Conservation (phyloP, 1,140 invertebrate species). For the Heliothis subflexa region DNA sequence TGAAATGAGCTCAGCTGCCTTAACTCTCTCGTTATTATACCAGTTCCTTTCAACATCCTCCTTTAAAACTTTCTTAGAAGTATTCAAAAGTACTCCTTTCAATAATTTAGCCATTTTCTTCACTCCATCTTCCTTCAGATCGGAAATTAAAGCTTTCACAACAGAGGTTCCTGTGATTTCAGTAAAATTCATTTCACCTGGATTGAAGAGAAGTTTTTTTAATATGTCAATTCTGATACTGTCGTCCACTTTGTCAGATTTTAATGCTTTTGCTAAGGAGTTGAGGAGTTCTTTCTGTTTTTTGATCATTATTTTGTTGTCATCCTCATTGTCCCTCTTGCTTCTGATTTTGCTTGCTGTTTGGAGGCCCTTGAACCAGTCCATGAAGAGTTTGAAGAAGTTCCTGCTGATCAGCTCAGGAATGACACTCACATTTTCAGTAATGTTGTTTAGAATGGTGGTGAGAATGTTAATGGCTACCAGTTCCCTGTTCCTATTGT, state of each 20-base stretch:
- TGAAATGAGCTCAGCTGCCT: constrained; percentile 89
- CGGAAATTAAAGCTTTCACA: constrained; percentile 87
- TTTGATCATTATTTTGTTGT: constrained; percentile 86
- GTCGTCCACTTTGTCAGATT: constrained; percentile 81
- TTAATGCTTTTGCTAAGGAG: constrained; percentile 83
- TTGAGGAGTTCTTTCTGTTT: constrained; percentile 87
- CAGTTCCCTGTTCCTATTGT: constrained; percentile 87
- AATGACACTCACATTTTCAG: constrained; percentile 81
- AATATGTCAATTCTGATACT: constrained; percentile 87
- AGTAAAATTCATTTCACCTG: constrained; percentile 90
- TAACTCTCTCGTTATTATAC: constrained; percentile 89
- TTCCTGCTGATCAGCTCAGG: constrained; percentile 86
- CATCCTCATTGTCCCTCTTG: constrained; percentile 80
- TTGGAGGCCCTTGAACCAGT: constrained; percentile 85
- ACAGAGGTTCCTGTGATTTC: constrained; percentile 89
- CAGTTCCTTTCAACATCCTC: constrained; percentile 85
- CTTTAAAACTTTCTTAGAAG: constrained; percentile 84
- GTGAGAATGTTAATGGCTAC: constrained; percentile 86
- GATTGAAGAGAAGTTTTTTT: constrained; percentile 88
- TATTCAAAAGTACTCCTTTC: constrained; percentile 86
- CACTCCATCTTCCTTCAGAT: constrained; percentile 87
- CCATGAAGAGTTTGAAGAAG: constrained; percentile 87
- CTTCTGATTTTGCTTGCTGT: constrained; percentile 80
- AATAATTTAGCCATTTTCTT: constrained; percentile 88
- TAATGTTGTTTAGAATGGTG: constrained; percentile 83